Percentiles rank a stretch among this genome's conserved stretches.
These are phyloP conservation scores for Hyperoodon ampullatus DNA, from an alignment of 2,113 vertebrate genomes.

Conservation along the genomic window DNA sequence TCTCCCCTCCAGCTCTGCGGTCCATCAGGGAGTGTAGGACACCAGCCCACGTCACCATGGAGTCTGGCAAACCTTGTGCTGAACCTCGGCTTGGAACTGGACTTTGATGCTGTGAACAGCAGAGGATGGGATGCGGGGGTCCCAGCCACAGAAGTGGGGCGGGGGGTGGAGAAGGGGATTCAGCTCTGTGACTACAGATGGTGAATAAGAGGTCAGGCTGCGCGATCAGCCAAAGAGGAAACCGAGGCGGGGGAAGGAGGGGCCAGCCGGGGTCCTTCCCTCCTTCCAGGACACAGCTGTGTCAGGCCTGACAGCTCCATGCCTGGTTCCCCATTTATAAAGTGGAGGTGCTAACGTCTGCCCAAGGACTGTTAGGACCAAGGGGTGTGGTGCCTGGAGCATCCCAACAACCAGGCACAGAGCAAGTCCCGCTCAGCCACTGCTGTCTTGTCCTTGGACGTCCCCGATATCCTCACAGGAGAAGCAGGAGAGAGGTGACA, in stretches of 20 bases:
- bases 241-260: neutral
- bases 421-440: fast-evolving
- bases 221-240: neutral
- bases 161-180: neutral
- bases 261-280: neutral
- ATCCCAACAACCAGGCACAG: too few species aligned
- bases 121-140: neutral
- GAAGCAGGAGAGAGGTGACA: neutral
- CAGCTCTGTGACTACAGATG: neutral
- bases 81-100: neutral
- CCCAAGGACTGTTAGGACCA: neutral
- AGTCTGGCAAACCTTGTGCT: neutral
- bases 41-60: neutral
- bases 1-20: neutral
- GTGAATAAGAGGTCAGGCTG: neutral
- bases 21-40: neutral
- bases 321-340: neutral
- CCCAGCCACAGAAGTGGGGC: neutral
- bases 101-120: neutral
- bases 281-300: neutral
- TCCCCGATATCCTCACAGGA: neutral
- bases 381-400: fast-evolving
- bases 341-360: fast-evolving
- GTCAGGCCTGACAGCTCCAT: neutral
- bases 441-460: fast-evolving